Evolutionary conservation across 2,113 vertebrate species (phyloP).

Genomic region (Tretioscincus oriximinensis): DNA sequence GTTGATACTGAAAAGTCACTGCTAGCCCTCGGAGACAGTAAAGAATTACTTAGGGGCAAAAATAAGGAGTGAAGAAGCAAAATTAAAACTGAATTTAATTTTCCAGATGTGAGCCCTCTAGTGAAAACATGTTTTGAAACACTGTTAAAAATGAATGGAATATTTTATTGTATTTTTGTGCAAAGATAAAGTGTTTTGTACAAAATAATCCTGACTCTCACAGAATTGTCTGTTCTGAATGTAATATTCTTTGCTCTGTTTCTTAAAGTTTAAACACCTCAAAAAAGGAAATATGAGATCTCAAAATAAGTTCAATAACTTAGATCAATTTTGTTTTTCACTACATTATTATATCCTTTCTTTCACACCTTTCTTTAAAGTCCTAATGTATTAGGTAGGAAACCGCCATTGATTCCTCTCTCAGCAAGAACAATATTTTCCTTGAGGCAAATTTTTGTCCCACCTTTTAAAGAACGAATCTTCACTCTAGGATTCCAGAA

Average conservation of each 20-base stretch:
- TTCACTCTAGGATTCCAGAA: constrained; percentile 22
- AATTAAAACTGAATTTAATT: too few relatives aligned
- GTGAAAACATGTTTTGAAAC: too few relatives aligned
- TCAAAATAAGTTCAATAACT: background rate
- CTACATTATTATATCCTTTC: constrained; percentile 7
- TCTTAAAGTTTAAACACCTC: constrained; percentile 5
- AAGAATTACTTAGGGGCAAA: too few relatives aligned
- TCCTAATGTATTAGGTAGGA: constrained; percentile 28
- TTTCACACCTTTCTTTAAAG: constrained; percentile 17
- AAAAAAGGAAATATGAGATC: background rate
- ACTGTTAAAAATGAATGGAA: too few relatives aligned
- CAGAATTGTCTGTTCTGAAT: background rate
- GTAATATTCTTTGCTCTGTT: background rate
- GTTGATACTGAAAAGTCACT: too few relatives aligned
- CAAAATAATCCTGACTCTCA: background rate
- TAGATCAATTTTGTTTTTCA: background rate
- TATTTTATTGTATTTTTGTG: too few relatives aligned
- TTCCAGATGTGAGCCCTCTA: too few relatives aligned
- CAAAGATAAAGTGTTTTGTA: too few relatives aligned
- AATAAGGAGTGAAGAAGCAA: too few relatives aligned
- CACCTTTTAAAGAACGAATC: constrained; percentile 50
- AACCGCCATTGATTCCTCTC: constrained; percentile 33
- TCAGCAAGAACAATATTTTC: constrained; percentile 36
- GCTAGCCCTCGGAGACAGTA: too few relatives aligned
- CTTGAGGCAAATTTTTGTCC: constrained; percentile 44